phyloP scores from a whole-genome alignment of 1,140 invertebrate genomes.

The Leptopilina boulardi region DNA sequence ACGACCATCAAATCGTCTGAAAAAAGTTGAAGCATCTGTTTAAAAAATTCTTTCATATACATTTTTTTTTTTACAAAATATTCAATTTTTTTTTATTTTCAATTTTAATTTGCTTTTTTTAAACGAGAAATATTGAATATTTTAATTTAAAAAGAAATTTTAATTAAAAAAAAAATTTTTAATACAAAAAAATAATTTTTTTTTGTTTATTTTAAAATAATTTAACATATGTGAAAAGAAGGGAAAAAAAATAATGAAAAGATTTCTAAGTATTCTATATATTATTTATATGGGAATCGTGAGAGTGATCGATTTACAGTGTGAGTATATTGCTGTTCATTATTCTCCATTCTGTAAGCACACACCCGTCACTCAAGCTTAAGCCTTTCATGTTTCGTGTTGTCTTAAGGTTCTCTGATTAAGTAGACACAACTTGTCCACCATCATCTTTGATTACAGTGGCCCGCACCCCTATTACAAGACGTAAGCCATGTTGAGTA shows the following conservation, averaged over 20 bases:
- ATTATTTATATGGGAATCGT: background rate
- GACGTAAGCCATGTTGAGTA: background rate
- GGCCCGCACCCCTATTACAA: background rate
- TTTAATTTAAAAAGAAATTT: too few relatives aligned
- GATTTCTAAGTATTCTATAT: too few relatives aligned
- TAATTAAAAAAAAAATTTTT: too few relatives aligned
- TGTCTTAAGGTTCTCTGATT: slow-evolving; percentile 22
- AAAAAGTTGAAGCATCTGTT: background rate
- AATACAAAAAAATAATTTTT: too few relatives aligned
- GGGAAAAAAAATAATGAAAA: background rate
- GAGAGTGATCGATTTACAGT: background rate
- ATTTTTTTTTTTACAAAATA: too few relatives aligned
- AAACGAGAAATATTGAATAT: too few relatives aligned
- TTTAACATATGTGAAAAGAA: too few relatives aligned
- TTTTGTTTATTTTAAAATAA: too few relatives aligned
- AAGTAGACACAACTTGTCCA: background rate
- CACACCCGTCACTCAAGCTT: slow-evolving; percentile 6
- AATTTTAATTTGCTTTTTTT: too few relatives aligned
- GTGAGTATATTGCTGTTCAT: background rate
- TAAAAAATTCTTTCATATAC: background rate
- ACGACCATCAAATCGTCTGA: background rate
- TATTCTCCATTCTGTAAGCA: background rate
- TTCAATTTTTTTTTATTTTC: too few relatives aligned
- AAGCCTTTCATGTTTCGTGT: slow-evolving; percentile 25
- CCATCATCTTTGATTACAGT: slow-evolving; percentile 22